Evolutionary conservation across 2,113 vertebrate genomes (phyloP).

Genomic region (Copsychus sechellarum): DNA sequence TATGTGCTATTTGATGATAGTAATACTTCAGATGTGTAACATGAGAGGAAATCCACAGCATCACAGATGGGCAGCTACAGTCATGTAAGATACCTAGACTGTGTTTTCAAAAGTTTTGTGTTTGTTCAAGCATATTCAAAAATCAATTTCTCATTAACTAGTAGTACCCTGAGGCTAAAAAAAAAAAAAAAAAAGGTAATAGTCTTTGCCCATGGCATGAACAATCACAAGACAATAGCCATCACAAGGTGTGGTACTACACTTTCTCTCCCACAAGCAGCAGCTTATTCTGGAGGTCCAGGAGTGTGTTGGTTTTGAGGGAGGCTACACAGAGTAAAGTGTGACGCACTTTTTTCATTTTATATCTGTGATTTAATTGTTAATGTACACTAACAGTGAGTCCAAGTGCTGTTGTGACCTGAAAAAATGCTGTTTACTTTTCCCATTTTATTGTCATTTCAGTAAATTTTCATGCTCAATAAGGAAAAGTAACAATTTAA

Average conservation of each 20-base stretch:
- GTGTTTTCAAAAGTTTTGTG: not conserved
- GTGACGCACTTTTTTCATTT: not conserved
- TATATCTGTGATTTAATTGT: not conserved
- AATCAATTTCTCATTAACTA: not conserved
- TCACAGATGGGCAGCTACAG: not conserved
- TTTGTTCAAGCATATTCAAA: not conserved
- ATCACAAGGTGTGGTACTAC: not conserved
- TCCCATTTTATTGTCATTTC: not conserved
- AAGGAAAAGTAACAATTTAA: constrained; percentile 20
- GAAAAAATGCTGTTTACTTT: not conserved
- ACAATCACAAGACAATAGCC: not conserved
- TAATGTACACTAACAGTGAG: not conserved
- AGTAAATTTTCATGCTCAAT: not conserved
- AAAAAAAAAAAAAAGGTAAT: not conserved
- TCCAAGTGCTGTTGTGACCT: not conserved
- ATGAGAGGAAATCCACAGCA: not conserved
- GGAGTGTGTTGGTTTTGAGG: not conserved
- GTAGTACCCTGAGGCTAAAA: not conserved
- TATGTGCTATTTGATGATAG: not conserved
- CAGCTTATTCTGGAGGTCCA: not conserved
- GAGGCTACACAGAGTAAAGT: not conserved
- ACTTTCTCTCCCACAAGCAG: not conserved
- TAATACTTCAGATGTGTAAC: not conserved
- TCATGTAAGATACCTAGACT: not conserved
- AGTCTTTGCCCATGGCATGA: not conserved